Conservation (phyloP, 2,113 vertebrate species). For the Mionectes macconnelli region DNA sequence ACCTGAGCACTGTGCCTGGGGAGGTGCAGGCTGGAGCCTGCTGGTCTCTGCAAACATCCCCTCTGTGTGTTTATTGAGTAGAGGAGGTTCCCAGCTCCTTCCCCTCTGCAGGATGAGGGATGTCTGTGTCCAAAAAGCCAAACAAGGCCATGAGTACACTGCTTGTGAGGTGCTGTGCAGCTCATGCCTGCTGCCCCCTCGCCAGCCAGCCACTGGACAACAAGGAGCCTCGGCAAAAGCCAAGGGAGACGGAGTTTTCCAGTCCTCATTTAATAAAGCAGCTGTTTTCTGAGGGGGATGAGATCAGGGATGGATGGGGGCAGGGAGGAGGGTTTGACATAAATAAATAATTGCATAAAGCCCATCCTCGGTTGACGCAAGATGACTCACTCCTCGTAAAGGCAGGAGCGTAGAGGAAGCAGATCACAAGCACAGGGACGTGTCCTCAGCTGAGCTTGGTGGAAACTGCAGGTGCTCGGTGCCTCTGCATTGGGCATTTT, state of each 20-base stretch:
- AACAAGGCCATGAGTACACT: fast-evolving
- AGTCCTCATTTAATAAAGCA: neutral
- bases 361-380: neutral
- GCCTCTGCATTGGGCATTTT: neutral
- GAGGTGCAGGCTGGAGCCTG: neutral
- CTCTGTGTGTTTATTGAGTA: fast-evolving
- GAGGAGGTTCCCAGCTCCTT: neutral
- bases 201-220: neutral
- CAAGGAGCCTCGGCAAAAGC: neutral
- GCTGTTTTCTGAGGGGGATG: slow-evolving; percentile 17
- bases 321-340: slow-evolving; percentile 10
- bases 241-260: neutral
- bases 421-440: neutral
- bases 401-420: neutral
- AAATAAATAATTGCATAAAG: slow-evolving; percentile 41
- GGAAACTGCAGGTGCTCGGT: neutral
- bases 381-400: slow-evolving; percentile 11
- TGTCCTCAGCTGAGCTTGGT: neutral
- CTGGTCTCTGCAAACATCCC: neutral
- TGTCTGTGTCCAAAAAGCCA: neutral
- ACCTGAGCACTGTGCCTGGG: neutral
- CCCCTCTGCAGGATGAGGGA: neutral
- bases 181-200: fast-evolving
- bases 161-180: neutral
- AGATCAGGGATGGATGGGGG: slow-evolving; percentile 2